These are phyloP conservation scores for Gymnodraco acuticeps DNA, from an alignment of 2,797 vertebrate genomes.

Conservation along the genomic window DNA sequence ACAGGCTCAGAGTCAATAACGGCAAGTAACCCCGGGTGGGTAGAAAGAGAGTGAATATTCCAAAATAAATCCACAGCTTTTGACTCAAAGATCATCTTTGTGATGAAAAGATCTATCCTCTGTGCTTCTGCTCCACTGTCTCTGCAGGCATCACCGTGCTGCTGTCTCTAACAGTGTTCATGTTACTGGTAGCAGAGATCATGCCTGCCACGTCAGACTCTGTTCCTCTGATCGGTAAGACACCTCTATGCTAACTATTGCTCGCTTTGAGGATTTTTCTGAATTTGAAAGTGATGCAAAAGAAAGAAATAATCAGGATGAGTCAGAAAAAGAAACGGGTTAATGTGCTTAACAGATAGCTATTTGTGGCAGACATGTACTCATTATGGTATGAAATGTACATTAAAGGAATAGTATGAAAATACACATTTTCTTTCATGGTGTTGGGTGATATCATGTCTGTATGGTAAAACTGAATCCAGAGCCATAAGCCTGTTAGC, in stretches of 20 bases:
- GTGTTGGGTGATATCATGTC: not conserved
- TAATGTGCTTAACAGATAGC: not conserved
- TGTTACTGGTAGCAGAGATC: conserved; percentile 94
- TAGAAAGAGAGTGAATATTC: conserved; percentile 8
- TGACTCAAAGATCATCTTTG: not conserved
- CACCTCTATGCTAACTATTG: conserved; percentile 2
- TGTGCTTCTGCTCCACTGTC: conserved; percentile 30
- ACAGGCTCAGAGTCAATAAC: conserved; percentile 40
- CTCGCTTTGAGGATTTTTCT: not conserved
- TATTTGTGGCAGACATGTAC: not conserved
- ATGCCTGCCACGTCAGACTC: conserved; percentile 96
- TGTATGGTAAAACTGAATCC: not conserved
- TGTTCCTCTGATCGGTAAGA: conserved; percentile 92
- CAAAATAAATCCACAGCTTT: conserved; percentile 38
- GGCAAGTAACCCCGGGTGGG: not conserved
- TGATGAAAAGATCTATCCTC: conserved; percentile 18
- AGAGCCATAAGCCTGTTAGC: not conserved
- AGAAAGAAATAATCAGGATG: not conserved
- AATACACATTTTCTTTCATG: no score
- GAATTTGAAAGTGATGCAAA: conserved; percentile 18
- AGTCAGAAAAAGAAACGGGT: not conserved
- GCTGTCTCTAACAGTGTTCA: conserved; percentile 94
- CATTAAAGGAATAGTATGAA: not conserved
- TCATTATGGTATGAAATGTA: not conserved
- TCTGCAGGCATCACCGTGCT: conserved; percentile 92